Evolutionary conservation across 2,113 vertebrate genomes (phyloP).

Genomic region (Oryzias celebensis): DNA sequence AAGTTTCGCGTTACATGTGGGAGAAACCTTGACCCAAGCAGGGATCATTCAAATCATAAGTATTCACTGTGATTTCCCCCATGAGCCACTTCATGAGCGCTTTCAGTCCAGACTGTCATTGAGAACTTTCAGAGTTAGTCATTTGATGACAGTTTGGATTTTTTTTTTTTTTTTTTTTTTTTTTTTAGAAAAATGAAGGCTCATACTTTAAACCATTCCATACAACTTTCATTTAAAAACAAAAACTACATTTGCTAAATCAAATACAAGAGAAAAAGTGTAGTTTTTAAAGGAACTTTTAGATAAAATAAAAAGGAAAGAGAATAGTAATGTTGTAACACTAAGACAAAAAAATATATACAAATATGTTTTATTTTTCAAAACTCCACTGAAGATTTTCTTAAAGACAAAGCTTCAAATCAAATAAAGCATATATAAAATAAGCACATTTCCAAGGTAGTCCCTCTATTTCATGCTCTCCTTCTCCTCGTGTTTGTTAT

Average conservation of each 20-base stretch:
- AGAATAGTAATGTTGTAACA: no score
- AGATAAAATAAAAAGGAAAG: no score
- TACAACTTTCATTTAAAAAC: not conserved
- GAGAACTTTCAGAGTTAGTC: constrained; percentile 28
- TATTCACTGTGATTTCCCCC: constrained; percentile 30
- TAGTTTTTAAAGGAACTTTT: no score
- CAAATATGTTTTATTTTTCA: not conserved
- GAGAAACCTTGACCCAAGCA: constrained; percentile 8
- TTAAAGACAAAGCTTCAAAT: not conserved
- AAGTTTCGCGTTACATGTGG: constrained; percentile 14
- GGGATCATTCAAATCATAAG: constrained; percentile 6
- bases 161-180: no score
- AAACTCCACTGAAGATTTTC: not conserved
- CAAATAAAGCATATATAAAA: not conserved
- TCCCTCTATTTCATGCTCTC: constrained; percentile 5
- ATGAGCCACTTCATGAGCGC: constrained; percentile 18
- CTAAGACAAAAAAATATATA: no score
- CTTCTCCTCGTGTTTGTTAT: constrained; percentile 37
- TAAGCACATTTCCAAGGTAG: no score
- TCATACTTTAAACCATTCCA: no score
- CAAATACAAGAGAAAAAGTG: not conserved
- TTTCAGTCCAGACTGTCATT: constrained; percentile 19
- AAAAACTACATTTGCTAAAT: not conserved
- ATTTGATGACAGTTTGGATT: constrained; percentile 6
- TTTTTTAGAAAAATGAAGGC: no score